Conservation (phyloP, 2,113 vertebrate species). For the Acanthisitta chloris region DNA sequence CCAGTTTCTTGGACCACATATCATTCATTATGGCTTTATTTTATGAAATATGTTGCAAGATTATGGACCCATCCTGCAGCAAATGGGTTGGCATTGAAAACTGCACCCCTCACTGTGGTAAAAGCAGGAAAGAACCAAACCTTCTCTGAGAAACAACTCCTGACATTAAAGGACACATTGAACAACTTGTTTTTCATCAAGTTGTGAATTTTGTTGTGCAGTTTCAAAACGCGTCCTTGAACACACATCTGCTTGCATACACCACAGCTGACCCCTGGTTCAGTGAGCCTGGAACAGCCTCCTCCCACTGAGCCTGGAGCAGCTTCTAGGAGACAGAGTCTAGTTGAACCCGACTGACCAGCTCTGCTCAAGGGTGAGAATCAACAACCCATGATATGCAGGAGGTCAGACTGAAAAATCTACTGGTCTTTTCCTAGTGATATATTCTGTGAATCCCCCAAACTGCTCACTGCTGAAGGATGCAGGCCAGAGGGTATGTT, state of each 20-base stretch:
- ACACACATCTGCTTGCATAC: neutral
- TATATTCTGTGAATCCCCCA: neutral
- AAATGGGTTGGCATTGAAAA: neutral
- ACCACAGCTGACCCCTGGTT: neutral
- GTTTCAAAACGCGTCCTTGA: neutral
- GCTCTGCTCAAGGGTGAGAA: neutral
- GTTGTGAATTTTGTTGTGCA: neutral
- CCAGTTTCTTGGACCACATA: slow-evolving; percentile 48
- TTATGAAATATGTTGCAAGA: slow-evolving; percentile 3
- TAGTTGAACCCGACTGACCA: neutral
- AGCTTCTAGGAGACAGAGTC: neutral
- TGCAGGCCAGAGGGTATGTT: neutral
- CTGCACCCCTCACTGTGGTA: neutral
- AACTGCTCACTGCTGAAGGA: neutral
- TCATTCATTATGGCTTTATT: slow-evolving; percentile 39
- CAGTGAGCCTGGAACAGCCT: neutral
- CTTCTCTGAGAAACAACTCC: neutral
- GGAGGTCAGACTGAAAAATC: neutral
- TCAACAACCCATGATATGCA: neutral
- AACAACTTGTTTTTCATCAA: neutral
- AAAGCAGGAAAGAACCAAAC: neutral
- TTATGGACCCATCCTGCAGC: neutral
- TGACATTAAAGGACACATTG: neutral
- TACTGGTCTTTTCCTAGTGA: neutral
- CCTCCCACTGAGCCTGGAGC: neutral